These are phyloP conservation scores for Ruditapes philippinarum DNA, from an alignment of 1,140 invertebrate genomes.

Conservation along the genomic window DNA sequence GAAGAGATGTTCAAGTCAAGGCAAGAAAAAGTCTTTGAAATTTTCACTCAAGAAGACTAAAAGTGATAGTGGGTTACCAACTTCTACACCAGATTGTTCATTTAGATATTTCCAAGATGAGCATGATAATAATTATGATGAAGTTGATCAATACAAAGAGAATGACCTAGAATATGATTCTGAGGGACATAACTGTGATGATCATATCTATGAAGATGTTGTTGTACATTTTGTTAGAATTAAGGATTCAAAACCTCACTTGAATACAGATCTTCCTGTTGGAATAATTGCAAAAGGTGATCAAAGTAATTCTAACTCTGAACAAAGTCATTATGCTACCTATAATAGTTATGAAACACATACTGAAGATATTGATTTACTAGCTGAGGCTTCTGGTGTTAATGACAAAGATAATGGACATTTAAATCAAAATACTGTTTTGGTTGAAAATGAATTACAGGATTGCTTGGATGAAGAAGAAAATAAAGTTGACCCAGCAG, in stretches of 20 bases:
- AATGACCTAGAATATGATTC: background rate
- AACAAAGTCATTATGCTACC: too few relatives aligned
- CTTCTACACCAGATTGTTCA: background rate
- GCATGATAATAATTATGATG: background rate
- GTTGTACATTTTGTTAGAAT: background rate
- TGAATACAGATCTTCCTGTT: background rate
- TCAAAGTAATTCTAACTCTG: too few relatives aligned
- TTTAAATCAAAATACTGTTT: too few relatives aligned
- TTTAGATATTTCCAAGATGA: background rate
- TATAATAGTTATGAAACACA: too few relatives aligned
- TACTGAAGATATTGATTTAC: too few relatives aligned
- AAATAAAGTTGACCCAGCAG: too few relatives aligned
- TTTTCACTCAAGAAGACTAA: background rate
- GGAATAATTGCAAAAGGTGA: too few relatives aligned
- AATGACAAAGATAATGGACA: too few relatives aligned
- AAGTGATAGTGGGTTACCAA: background rate
- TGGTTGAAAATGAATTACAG: too few relatives aligned
- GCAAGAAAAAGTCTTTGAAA: background rate
- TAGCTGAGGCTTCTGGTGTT: too few relatives aligned
- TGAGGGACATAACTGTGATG: background rate
- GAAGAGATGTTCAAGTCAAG: background rate
- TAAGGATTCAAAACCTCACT: background rate
- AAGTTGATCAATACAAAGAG: background rate
- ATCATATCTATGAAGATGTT: slow-evolving; percentile 35
- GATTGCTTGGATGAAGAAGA: too few relatives aligned